A percentile compares a stretch with the other conserved stretches of the same genome.
These are phyloP conservation scores for Dolichotis patagonum DNA, from an alignment of 2,113 vertebrate species.

Conservation along the genomic window DNA sequence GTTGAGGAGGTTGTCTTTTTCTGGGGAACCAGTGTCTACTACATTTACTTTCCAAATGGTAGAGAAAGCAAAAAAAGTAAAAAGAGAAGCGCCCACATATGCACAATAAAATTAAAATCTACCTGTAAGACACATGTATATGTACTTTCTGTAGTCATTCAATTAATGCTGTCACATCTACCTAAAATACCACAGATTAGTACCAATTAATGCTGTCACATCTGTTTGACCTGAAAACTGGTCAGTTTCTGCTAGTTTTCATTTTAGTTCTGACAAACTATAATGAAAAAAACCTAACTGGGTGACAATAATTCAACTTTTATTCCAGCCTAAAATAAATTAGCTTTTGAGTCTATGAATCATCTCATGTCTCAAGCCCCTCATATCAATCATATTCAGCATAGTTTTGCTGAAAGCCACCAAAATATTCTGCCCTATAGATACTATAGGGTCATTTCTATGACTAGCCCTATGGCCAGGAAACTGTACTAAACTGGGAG, in stretches of 20 bases:
- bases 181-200: not conserved
- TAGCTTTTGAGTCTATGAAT: not conserved
- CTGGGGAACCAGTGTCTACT: not conserved
- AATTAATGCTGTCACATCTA: not conserved
- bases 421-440: not conserved
- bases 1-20: not conserved
- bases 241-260: not conserved
- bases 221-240: not conserved
- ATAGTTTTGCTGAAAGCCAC: conserved; percentile 33
- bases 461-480: not conserved
- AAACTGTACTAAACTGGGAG: not conserved
- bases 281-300: conserved; percentile 26
- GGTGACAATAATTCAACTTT: conserved; percentile 11
- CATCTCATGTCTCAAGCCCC: not conserved
- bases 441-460: not conserved
- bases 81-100: not conserved
- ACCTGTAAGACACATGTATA: not conserved
- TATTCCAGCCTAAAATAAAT: conserved; percentile 5
- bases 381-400: not conserved
- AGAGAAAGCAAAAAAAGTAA: not conserved
- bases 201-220: not conserved
- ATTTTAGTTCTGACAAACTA: not conserved
- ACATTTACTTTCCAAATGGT: not conserved
- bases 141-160: conserved; percentile 15
- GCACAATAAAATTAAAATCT: not conserved